Evolutionary conservation across 2,888 invertebrate genomes (phyloP), one percentile per base, ranked within the genome.

Genomic region (Apoderus coryli): DNA sequence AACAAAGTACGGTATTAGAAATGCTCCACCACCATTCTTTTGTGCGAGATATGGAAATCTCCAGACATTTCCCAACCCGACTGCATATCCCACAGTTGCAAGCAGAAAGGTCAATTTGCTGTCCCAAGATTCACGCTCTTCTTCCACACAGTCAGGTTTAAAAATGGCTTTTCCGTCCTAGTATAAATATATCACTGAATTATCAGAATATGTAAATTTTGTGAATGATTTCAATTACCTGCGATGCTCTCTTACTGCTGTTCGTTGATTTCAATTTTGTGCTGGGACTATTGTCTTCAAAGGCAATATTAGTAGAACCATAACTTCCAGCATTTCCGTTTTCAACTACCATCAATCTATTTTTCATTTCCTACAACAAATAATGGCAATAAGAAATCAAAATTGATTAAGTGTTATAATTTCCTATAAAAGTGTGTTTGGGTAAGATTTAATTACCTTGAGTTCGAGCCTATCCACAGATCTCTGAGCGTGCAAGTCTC

Each of bases 21-120:
- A 95, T n/a, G 93, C 93, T 12, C 93, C 90, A 32, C 90, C 90
- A 1, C 90, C 90, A 50, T 89, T 89, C 56, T 90, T 90, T 53
- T 92, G 90, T 0, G 90, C 89, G 41, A 92, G 62, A 58, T 92
- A 92, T 0, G 92, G 92, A 58, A 92, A 92, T 43, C 92, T 68
- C 92, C 92, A 92, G 1, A 90, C 90, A 50, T 92, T 92, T 4
- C 92, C 92, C 23, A 92, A 64, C 1, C 92, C 92, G 2, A 92
- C 92, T 4, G 92, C 92, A 48, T 90, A 90, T 4, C 64, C 52
- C 22, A 92, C 81, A n/a, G 90, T 90, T 1, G 90, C 90, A 43
- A 92, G 57, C 10, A 92, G 65, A 55, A 90, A 92, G 28, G 90
- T 90, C 33, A 90, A 62, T 57, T 89, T 89, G 56, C 80, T 86